Conservation (phyloP, 2,113 vertebrate species). For the Aspiorhynchus laticeps region DNA sequence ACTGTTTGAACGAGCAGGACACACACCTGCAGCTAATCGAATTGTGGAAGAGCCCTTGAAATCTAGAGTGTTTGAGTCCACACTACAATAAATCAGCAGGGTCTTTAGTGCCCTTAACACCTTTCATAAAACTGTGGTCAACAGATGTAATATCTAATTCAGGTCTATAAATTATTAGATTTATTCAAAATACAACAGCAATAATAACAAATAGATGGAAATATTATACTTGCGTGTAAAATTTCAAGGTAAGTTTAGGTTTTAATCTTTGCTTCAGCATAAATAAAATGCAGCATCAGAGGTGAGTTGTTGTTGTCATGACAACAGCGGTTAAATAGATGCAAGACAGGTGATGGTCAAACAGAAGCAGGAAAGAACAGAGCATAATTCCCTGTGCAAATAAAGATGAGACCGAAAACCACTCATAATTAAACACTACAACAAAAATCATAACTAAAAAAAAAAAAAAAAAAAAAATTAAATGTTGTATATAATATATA, state of each 20-base stretch:
- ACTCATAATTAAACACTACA: not conserved
- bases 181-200: not conserved
- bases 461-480: not conserved
- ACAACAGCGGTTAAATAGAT: not conserved
- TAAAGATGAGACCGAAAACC: not conserved
- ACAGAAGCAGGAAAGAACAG: not conserved
- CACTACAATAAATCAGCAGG: not conserved
- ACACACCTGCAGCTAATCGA: constrained; percentile 7
- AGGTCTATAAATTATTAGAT: not conserved
- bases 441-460: not conserved
- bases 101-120: not conserved
- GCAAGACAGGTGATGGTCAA: constrained; percentile 13
- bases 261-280: not conserved
- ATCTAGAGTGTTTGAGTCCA: not conserved
- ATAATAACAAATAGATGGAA: not conserved
- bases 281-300: not conserved
- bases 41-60: not conserved
- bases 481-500: too few relatives aligned
- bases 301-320: not conserved
- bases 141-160: not conserved
- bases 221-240: not conserved
- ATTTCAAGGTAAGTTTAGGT: not conserved
- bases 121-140: not conserved
- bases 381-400: not conserved
- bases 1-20: constrained; percentile 5